phyloP scores from a whole-genome alignment of 2,888 invertebrate species.

The Glaucopsyche alexis region DNA sequence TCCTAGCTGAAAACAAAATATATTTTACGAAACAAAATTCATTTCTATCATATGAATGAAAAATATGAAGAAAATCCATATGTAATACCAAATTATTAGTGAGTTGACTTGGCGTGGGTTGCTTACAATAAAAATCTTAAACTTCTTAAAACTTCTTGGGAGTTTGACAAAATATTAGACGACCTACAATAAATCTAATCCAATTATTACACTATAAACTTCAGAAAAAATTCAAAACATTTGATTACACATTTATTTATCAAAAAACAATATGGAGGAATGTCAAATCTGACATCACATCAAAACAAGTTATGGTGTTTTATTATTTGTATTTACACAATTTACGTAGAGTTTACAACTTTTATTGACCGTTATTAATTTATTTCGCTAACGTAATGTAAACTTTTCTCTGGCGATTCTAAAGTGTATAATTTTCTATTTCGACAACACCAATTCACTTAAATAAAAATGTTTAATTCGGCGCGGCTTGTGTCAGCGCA shows the following conservation, averaged over 20 bases:
- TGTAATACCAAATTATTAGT: too few species aligned
- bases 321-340: not conserved
- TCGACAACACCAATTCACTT: not conserved
- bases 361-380: not conserved
- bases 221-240: not conserved
- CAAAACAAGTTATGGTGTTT: not conserved
- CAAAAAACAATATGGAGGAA: not conserved
- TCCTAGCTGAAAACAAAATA: not conserved
- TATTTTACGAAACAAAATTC: not conserved
- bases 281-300: constrained; percentile 1
- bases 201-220: not conserved
- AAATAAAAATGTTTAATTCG: not conserved
- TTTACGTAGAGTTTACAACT: not conserved
- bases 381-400: not conserved
- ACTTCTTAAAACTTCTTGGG: not conserved
- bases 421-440: not conserved
- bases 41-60: not conserved
- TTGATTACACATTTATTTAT: not conserved
- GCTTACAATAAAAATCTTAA: too few species aligned
- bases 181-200: not conserved
- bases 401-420: not conserved
- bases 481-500: too few species aligned
- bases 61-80: too few species aligned
- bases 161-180: too few species aligned
- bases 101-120: too few species aligned